Conservation (phyloP, 2,797 vertebrate genomes). For the Phyllotis vaccarum region DNA sequence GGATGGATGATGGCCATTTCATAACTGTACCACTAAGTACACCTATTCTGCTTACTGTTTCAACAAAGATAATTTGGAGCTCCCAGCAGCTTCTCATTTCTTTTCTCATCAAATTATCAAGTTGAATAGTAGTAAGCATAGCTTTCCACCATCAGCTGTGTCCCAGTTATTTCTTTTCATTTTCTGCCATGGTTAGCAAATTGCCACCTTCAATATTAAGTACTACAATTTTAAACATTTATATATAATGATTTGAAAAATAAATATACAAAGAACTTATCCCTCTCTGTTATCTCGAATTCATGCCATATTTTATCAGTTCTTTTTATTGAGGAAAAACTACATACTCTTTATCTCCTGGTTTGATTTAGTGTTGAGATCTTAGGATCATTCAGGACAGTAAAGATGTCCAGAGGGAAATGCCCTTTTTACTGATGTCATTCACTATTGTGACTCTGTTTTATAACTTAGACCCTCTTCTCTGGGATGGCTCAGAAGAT, state of each 20-base stretch:
- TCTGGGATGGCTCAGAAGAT: background rate
- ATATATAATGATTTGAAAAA: slow-evolving; percentile 55
- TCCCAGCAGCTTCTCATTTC: background rate
- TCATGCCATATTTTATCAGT: slow-evolving; percentile 11
- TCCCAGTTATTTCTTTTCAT: background rate
- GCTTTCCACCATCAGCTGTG: background rate
- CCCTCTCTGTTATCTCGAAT: slow-evolving; percentile 45
- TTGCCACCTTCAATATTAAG: background rate
- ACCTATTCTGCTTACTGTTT: background rate
- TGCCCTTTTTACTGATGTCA: background rate
- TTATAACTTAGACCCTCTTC: background rate
- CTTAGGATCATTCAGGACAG: background rate
- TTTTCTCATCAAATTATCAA: slow-evolving; percentile 28
- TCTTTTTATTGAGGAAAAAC: slow-evolving; percentile 39
- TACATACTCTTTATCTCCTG: background rate
- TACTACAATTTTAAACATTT: slow-evolving; percentile 10
- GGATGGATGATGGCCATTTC: background rate
- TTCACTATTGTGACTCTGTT: background rate
- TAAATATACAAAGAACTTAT: slow-evolving; percentile 22
- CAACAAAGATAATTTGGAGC: background rate
- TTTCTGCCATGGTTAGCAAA: slow-evolving; percentile 49
- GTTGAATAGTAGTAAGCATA: background rate
- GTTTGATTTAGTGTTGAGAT: background rate
- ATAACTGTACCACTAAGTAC: background rate
- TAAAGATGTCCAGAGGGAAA: background rate